Percentiles rank a stretch among this genome's conserved stretches.
Conservation (phyloP, 2,888 invertebrate genomes). For the Parascotia fuliginaria region DNA sequence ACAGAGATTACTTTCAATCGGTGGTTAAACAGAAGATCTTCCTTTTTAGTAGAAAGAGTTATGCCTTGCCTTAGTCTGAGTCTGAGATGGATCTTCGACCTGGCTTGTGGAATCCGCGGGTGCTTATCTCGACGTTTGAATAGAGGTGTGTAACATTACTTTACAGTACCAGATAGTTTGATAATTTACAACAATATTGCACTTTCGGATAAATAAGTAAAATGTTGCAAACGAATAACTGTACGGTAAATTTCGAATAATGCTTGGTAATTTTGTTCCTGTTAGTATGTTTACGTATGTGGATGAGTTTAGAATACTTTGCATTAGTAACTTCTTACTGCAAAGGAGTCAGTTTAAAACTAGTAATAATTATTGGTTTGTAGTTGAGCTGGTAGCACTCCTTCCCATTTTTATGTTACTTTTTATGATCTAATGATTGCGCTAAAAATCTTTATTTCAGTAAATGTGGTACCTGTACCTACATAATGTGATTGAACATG, state of each 20-base stretch:
- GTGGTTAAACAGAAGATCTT: constrained; percentile 13
- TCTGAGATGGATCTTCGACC: constrained; percentile 11
- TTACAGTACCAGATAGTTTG: constrained; percentile 20
- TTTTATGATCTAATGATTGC: too few species aligned
- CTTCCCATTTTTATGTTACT: too few species aligned
- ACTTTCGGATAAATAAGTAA: constrained; percentile 24
- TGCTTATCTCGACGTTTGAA: constrained; percentile 27
- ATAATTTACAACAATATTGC: constrained; percentile 34
- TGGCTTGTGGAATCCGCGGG: constrained; percentile 10
- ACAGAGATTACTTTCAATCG: constrained; percentile 20
- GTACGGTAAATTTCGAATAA: background rate
- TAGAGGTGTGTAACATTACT: constrained; percentile 30
- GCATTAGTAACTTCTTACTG: too few species aligned
- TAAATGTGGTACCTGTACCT: too few species aligned
- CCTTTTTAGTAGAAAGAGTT: constrained; percentile 29
- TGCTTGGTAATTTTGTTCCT: background rate
- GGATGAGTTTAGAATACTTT: too few species aligned
- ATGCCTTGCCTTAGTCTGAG: constrained; percentile 4
- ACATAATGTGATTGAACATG: too few species aligned
- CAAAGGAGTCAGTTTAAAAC: too few species aligned
- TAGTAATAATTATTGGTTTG: too few species aligned
- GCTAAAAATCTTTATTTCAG: too few species aligned
- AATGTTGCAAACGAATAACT: constrained; percentile 33
- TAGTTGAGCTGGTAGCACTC: too few species aligned
- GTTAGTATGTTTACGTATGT: background rate